phyloP scores from a whole-genome alignment of 2,113 vertebrate genomes.

The Myiopsitta monachus region DNA sequence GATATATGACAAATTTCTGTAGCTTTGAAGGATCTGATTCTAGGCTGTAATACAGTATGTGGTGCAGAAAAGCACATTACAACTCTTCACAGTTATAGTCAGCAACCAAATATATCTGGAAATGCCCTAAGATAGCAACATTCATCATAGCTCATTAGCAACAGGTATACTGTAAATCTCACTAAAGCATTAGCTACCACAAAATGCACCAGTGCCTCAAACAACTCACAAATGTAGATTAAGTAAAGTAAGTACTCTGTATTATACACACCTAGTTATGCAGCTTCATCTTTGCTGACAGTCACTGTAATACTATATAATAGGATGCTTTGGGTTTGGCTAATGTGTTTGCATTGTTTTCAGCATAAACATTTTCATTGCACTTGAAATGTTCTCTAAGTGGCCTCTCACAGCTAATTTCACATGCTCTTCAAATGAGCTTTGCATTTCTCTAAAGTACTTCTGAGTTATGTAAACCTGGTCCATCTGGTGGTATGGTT shows the following conservation, averaged over 20 bases:
- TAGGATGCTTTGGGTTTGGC: not conserved
- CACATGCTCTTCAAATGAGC: not conserved
- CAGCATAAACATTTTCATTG: not conserved
- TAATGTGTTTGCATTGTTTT: not conserved
- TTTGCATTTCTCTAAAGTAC: not conserved
- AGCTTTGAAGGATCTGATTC: not conserved
- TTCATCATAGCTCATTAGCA: not conserved
- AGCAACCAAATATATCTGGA: not conserved
- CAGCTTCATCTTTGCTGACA: not conserved
- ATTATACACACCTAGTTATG: not conserved
- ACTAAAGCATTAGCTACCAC: not conserved
- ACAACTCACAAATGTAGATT: not conserved
- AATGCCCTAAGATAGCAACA: not conserved
- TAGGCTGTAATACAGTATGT: not conserved
- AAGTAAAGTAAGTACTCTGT: not conserved
- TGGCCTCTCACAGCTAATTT: not conserved
- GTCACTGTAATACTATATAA: not conserved
- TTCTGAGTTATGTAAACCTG: not conserved
- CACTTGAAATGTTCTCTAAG: not conserved
- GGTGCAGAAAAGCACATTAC: not conserved
- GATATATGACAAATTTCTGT: not conserved
- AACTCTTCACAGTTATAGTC: not conserved
- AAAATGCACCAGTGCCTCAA: not conserved
- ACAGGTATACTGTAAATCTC: not conserved
- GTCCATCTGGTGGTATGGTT: not conserved